Base-by-base conservation (phyloP, 2,113 vertebrate species). In the Pachypanchax playfairii region DNA sequence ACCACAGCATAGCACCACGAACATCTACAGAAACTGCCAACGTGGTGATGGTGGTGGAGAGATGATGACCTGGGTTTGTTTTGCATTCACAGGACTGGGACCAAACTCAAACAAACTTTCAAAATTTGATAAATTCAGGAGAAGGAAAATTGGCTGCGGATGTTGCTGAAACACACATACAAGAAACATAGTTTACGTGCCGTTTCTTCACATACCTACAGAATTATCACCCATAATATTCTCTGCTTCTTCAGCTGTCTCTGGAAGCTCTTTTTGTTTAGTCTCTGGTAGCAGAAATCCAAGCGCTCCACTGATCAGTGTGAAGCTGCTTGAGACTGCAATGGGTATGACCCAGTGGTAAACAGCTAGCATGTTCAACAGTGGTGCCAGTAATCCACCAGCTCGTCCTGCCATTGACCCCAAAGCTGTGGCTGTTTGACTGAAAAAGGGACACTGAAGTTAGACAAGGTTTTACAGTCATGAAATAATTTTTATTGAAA, bases 231-330 rank as follows among this genome's bases (percentile, higher is more conserved):
- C 14, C 44, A 38, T 14, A 13, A 14, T 80, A 14, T 25, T 17
- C 47, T 85, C 81, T 0, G 75, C 79, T 46, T 89, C 79, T 0
- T 75, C 31, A 1, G 75, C 55, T 28, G 84, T 70, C 0, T 96
- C 94, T 0, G 64, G 83, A 58, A 94, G 87, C 0, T 91, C 67
- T 2, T 14, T 20, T 3, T 82, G 87, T 0, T 44, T 33, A 0
- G 93, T 95, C 76, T 96, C 94, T 0, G 94, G 93, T 29, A 95
- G 86, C 2, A 93, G 70, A 65, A 83, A 9, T 17, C 87, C 79
- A 1, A 91, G 73, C 6, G 81, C 15, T 1, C 91, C 85, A 1
- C 48, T 85, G n/a, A 71, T 0, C 0, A 92, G 13, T 0, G 89
- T 74, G 1, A 80, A 3, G 59, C 83, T 84, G 29, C 94, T 90